phyloP scores from a whole-genome alignment of 1,140 invertebrate genomes.

The Carposina sasakii region DNA sequence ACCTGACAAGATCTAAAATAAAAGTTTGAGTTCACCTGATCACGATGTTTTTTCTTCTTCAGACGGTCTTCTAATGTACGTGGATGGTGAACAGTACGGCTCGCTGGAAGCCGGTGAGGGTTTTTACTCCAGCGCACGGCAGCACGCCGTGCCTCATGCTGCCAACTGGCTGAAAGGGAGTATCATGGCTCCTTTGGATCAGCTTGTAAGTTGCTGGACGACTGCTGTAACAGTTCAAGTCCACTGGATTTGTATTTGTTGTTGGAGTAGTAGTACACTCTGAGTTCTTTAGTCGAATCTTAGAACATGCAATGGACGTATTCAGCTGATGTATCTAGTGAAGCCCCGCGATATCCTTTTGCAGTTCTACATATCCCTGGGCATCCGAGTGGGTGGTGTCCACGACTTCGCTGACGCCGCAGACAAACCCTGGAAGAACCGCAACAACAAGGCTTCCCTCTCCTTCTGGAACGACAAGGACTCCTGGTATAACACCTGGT shows the following conservation, averaged over 20 bases:
- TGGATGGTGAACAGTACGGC: conserved; percentile 54
- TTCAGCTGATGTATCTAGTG: too few species aligned
- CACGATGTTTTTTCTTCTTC: too few species aligned
- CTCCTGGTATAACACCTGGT: conserved; percentile 78
- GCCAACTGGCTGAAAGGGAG: conserved; percentile 49
- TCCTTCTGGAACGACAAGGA: conserved; percentile 76
- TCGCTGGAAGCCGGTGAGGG: conserved; percentile 47
- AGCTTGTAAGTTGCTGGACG: conserved; percentile 44
- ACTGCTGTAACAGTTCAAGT: too few species aligned
- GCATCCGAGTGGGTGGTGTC: conserved; percentile 83
- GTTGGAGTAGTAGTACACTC: too few species aligned
- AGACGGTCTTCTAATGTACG: conserved; percentile 48
- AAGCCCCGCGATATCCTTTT: conserved; percentile 8
- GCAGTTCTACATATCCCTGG: conserved; percentile 84
- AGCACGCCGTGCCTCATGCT: conserved; percentile 46
- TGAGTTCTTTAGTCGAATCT: too few species aligned
- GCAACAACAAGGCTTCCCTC: conserved; percentile 68
- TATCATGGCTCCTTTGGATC: conserved; percentile 57
- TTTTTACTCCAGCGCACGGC: conserved; percentile 40
- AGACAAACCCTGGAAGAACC: conserved; percentile 83
- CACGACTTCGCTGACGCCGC: conserved; percentile 78
- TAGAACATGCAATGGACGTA: too few species aligned
- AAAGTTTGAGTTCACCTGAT: too few species aligned
- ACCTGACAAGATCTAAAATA: too few species aligned
- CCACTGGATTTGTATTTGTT: too few species aligned